These are phyloP conservation scores for Hydraecia micacea DNA, from an alignment of 2,888 invertebrate species.

Conservation along the genomic window DNA sequence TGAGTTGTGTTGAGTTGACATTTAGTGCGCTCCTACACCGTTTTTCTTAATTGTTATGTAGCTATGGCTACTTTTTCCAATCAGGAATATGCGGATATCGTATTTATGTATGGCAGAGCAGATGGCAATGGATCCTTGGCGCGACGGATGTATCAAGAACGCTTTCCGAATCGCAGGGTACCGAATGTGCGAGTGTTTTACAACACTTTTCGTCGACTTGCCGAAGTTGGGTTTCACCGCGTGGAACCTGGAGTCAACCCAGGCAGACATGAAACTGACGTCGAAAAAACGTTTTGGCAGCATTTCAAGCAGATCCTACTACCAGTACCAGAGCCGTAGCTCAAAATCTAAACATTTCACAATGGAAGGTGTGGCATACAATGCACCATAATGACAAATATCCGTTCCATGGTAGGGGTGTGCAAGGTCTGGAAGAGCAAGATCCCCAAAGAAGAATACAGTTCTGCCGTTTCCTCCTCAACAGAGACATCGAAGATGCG, in stretches of 20 bases:
- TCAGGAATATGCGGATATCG: too few species aligned
- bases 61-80: conserved; percentile 1
- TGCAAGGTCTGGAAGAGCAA: too few species aligned
- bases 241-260: conserved; percentile 1
- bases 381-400: background rate
- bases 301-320: conserved; percentile 2
- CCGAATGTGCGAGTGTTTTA: background rate
- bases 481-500: background rate
- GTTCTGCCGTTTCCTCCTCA: background rate
- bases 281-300: conserved; percentile 1
- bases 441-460: background rate
- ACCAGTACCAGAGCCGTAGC: conserved; percentile 1
- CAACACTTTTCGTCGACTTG: background rate
- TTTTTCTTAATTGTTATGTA: background rate
- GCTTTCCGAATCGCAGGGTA: conserved; percentile 1
- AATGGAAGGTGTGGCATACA: background rate
- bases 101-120: too few species aligned
- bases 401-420: too few species aligned
- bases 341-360: background rate
- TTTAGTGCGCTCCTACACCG: conserved; percentile 4
- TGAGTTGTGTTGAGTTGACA: conserved; percentile 1
- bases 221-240: background rate
- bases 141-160: background rate
- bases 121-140: background rate
- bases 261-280: background rate